A percentile compares a stretch with the other conserved stretches of the same genome.
Conservation (phyloP, 2,113 vertebrate species). For the Ranitomeya imitator region DNA sequence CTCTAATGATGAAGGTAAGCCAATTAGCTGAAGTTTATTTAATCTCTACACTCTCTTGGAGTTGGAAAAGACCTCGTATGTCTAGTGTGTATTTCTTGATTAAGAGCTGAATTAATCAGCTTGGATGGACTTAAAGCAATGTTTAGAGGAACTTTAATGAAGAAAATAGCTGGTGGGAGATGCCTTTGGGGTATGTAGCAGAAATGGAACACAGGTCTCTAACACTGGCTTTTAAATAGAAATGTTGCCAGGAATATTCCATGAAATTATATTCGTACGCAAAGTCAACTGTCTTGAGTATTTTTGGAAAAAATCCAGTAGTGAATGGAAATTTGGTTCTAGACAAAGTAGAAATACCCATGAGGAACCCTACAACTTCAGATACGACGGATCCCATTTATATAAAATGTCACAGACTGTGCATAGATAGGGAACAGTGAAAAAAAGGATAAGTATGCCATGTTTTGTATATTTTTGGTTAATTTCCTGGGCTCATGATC, state of each 20-base stretch:
- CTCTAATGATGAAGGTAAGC: slow-evolving; percentile 24
- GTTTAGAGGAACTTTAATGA: slow-evolving; percentile 4
- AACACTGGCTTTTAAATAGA: background rate
- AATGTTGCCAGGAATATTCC: background rate
- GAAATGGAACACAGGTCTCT: background rate
- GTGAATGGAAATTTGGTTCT: background rate
- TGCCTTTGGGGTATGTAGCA: background rate
- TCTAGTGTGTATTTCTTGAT: background rate
- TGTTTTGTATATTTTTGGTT: too few species aligned
- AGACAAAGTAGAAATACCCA: background rate
- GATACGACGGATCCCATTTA: background rate
- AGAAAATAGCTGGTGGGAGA: background rate
- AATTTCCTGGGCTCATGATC: too few species aligned
- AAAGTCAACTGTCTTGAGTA: background rate
- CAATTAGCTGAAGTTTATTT: background rate
- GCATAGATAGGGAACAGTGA: too few species aligned
- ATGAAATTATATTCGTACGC: background rate
- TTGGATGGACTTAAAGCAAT: slow-evolving; percentile 11
- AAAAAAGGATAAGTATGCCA: too few species aligned
- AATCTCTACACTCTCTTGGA: background rate
- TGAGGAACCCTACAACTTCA: background rate
- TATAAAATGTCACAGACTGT: background rate
- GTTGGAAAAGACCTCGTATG: slow-evolving; percentile 5
- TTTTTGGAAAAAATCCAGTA: background rate
- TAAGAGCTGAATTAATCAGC: slow-evolving; percentile 17